Evolutionary conservation across 2,888 invertebrate species (phyloP).

Genomic region (Monopis laevigella): DNA sequence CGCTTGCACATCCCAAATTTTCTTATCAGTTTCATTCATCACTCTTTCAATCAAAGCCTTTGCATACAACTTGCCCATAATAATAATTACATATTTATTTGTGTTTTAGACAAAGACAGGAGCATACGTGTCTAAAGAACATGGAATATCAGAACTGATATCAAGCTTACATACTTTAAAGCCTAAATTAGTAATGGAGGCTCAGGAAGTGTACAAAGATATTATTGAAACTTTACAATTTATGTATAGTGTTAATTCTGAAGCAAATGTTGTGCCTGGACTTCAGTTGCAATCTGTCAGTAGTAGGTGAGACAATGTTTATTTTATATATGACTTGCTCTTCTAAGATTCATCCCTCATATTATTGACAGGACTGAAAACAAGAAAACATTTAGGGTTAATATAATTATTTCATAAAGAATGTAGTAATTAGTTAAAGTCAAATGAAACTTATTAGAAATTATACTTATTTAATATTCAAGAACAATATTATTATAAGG

Average conservation of each 20-base stretch:
- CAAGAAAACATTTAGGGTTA: no score
- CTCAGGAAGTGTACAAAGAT: constrained; percentile 45
- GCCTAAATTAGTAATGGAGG: constrained; percentile 43
- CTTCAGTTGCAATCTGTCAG: constrained; percentile 50
- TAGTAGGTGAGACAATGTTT: constrained; percentile 37
- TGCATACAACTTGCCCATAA: not conserved
- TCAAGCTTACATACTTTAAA: constrained; percentile 44
- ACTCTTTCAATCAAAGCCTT: no score
- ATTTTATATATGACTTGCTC: constrained; percentile 29
- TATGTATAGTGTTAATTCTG: constrained; percentile 46
- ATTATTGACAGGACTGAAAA: no score
- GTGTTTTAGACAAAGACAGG: constrained; percentile 62
- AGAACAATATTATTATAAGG: no score
- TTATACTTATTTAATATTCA: no score
- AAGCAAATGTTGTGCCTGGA: constrained; percentile 37
- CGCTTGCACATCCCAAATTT: no score
- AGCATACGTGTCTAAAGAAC: constrained; percentile 53
- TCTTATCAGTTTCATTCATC: no score
- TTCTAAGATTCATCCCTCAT: no score
- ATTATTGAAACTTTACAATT: constrained; percentile 48
- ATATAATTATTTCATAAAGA: no score
- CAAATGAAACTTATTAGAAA: no score
- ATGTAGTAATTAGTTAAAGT: no score
- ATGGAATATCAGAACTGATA: constrained; percentile 47
- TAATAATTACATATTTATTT: not conserved